Evolutionary conservation across 1,140 invertebrate genomes (phyloP).

Genomic region (Sesamia nonagrioides): DNA sequence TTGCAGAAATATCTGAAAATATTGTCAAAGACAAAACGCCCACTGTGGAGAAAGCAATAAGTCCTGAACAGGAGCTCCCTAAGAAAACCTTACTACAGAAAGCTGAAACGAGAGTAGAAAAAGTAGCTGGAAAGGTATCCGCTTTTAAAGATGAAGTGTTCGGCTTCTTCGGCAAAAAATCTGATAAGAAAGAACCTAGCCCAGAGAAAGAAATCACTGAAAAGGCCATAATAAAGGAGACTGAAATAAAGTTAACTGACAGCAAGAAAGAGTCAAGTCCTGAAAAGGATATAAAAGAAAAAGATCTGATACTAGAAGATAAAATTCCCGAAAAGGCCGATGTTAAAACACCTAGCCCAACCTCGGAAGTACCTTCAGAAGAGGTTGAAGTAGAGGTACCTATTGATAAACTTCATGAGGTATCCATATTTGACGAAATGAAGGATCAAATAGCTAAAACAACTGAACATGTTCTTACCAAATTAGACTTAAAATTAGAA

Average conservation of each 20-base stretch:
- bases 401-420: neutral
- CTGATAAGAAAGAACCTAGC: slow-evolving; percentile 10
- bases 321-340: neutral
- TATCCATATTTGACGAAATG: slow-evolving; percentile 27
- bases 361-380: neutral
- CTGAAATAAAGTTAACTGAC: neutral
- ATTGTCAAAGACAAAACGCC: neutral
- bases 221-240: neutral
- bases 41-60: neutral
- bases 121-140: slow-evolving; percentile 34
- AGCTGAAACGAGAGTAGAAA: slow-evolving; percentile 42
- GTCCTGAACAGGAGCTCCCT: slow-evolving; percentile 4
- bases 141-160: slow-evolving; percentile 44
- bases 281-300: neutral
- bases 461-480: neutral
- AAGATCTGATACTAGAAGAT: no score
- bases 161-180: slow-evolving; percentile 43
- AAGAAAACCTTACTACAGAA: slow-evolving; percentile 42
- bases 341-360: neutral
- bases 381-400: neutral
- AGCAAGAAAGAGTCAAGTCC: neutral
- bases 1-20: slow-evolving; percentile 3
- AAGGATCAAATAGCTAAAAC: neutral
- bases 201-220: slow-evolving; percentile 44
- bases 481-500: neutral